These are phyloP conservation scores for Melikaiella ostensackeni DNA, from an alignment of 2,888 invertebrate species.

Conservation along the genomic window DNA sequence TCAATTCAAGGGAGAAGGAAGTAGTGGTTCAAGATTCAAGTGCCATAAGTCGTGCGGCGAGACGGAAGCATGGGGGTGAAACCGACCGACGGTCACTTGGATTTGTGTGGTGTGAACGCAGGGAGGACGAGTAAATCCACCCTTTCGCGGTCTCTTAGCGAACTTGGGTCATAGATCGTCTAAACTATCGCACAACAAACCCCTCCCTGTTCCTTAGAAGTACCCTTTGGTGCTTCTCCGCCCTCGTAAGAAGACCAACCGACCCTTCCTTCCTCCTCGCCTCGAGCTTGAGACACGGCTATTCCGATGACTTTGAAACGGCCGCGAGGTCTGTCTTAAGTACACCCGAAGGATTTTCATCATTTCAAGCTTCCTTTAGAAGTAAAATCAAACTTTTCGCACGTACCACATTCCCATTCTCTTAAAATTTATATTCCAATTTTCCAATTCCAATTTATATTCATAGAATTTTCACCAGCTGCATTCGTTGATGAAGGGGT, in stretches of 20 bases:
- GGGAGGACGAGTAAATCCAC: slow-evolving; percentile 76
- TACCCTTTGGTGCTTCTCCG: slow-evolving; percentile 27
- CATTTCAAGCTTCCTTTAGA: neutral
- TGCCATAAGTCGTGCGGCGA: slow-evolving; percentile 69
- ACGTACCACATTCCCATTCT: neutral
- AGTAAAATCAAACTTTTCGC: neutral
- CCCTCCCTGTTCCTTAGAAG: slow-evolving; percentile 46
- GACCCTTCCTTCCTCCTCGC: neutral
- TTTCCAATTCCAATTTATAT: no score
- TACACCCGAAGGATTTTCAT: neutral
- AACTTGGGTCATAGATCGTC: slow-evolving; percentile 76
- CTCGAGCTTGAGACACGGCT: slow-evolving; percentile 4
- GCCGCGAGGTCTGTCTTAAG: neutral
- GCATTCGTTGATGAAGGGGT: no score
- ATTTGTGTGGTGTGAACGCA: slow-evolving; percentile 77
- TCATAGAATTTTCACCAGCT: no score
- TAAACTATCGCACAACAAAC: slow-evolving; percentile 74
- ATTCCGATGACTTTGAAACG: slow-evolving; percentile 8
- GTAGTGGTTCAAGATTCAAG: slow-evolving; percentile 67
- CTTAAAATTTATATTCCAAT: neutral
- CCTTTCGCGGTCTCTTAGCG: slow-evolving; percentile 75
- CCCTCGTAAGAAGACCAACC: slow-evolving; percentile 23
- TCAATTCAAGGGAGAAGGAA: slow-evolving; percentile 41
- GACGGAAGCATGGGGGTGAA: slow-evolving; percentile 62
- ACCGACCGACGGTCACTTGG: slow-evolving; percentile 74